phyloP scores from a whole-genome alignment of 1,140 invertebrate genomes.

The Camponotus vicinus region DNA sequence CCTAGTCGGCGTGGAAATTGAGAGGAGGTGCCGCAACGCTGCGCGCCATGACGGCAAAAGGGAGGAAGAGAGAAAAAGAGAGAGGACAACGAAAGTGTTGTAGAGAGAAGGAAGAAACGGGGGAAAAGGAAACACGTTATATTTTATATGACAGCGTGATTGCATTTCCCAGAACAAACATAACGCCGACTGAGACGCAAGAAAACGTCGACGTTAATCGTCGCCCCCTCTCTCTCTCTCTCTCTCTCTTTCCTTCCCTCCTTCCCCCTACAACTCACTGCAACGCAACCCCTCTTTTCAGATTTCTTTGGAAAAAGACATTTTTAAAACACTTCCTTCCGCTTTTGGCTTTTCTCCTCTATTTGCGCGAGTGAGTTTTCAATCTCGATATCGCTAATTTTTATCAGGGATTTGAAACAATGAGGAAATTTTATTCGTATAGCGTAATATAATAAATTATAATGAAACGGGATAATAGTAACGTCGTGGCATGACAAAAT shows the following conservation, averaged over 20 bases:
- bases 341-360: constrained; percentile 3
- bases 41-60: constrained; percentile 21
- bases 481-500: constrained; percentile 2
- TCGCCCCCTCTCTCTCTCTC: constrained; percentile 25
- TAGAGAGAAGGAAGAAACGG: constrained; percentile 21
- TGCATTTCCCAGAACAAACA: constrained; percentile 83
- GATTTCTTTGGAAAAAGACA: constrained; percentile 48
- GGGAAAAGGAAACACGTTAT: constrained; percentile 78
- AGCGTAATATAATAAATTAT: constrained; percentile 10
- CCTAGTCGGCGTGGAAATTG: constrained; percentile 69
- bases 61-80: constrained; percentile 26
- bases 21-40: constrained; percentile 61
- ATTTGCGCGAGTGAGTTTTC: not conserved
- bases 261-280: not conserved
- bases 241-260: not conserved
- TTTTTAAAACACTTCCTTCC: constrained; percentile 40
- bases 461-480: constrained; percentile 4
- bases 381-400: not conserved
- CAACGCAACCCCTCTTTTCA: not conserved
- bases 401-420: not conserved
- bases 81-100: not conserved
- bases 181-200: constrained; percentile 73
- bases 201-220: constrained; percentile 77
- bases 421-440: not conserved
- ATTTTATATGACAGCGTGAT: constrained; percentile 81